phyloP scores from a whole-genome alignment of 2,113 vertebrate species.

The Calidris pugnax region DNA sequence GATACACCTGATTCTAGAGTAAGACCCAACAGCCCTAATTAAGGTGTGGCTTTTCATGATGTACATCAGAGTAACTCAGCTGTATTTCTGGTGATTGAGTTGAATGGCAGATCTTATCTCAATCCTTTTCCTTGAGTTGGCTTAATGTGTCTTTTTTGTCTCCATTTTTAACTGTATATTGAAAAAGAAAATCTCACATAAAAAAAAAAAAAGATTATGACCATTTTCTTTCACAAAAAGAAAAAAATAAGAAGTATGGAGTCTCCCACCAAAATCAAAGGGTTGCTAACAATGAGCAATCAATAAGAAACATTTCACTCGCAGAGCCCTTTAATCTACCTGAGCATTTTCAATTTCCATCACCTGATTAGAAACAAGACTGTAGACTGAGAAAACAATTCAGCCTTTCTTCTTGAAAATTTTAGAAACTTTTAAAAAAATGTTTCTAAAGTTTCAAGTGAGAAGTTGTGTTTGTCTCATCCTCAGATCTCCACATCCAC shows the following conservation, averaged over 20 bases:
- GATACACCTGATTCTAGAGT: background rate
- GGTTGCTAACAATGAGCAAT: background rate
- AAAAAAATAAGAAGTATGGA: background rate
- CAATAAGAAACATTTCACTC: background rate
- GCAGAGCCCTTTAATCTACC: background rate
- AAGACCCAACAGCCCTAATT: background rate
- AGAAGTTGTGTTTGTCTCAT: background rate
- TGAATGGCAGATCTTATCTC: background rate
- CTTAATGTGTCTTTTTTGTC: background rate
- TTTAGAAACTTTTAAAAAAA: background rate
- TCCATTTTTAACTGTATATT: background rate
- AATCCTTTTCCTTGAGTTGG: background rate
- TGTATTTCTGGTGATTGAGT: background rate
- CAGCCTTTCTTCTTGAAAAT: background rate
- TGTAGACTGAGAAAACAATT: background rate
- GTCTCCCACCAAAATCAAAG: background rate
- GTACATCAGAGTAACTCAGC: background rate
- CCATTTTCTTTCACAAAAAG: background rate
- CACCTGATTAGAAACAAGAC: background rate
- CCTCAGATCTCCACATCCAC: background rate
- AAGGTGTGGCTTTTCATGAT: background rate
- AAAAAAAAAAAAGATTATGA: background rate
- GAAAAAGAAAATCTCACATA: background rate
- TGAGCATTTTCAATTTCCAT: background rate
- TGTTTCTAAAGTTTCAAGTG: background rate